Evolutionary conservation across 1,140 invertebrate species (phyloP).

Genomic region (Polypedilum pembai): DNA sequence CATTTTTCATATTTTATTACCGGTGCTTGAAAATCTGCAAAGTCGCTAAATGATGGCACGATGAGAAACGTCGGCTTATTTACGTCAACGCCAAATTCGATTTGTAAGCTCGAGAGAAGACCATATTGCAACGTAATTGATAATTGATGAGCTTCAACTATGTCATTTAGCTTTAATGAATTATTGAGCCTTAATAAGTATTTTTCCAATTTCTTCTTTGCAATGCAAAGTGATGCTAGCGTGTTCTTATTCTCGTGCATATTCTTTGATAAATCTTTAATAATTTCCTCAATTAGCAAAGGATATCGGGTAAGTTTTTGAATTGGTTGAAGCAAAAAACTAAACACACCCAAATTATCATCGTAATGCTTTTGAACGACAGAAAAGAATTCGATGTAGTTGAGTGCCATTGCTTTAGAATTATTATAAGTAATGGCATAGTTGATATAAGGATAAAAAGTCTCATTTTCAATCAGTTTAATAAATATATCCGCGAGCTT

Average conservation of each 20-base stretch:
- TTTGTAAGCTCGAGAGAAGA: neutral
- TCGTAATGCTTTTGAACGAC: neutral
- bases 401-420: neutral
- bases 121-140: neutral
- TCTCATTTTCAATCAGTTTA: neutral
- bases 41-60: neutral
- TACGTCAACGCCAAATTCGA: neutral
- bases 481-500: neutral
- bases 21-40: neutral
- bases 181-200: neutral
- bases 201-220: neutral
- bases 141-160: neutral
- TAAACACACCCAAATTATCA: neutral
- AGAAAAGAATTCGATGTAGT: neutral
- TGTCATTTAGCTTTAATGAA: neutral
- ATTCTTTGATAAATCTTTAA: neutral
- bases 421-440: neutral
- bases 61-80: neutral
- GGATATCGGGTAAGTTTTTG: neutral
- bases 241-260: neutral
- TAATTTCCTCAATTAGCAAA: conserved; percentile 6
- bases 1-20: too few relatives aligned
- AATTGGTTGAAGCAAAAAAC: neutral
- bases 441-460: neutral
- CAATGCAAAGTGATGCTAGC: neutral